Conservation (phyloP, 2,888 invertebrate species). For the Axea sp. region DNA sequence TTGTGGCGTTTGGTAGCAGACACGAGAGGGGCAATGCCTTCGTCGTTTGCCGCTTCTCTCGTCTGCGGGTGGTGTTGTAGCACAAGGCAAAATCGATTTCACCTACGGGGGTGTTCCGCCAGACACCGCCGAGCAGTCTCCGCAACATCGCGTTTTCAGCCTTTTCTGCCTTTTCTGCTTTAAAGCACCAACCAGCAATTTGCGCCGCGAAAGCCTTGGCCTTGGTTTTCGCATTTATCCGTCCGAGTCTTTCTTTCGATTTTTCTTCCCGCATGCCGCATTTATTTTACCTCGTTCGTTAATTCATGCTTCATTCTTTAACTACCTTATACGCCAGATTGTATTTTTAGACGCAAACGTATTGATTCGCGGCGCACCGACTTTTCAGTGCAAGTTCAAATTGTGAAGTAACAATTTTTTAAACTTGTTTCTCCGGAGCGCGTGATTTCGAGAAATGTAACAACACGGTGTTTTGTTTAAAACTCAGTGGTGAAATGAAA, state of each 20-base stretch:
- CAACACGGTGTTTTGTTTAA: too few relatives aligned
- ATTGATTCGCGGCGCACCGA: too few relatives aligned
- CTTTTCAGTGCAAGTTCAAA: too few relatives aligned
- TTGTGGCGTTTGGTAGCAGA: conserved; percentile 38
- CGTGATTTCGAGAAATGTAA: too few relatives aligned
- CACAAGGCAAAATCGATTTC: conserved; percentile 65
- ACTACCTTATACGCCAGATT: too few relatives aligned
- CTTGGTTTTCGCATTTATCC: conserved; percentile 44
- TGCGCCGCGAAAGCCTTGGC: conserved; percentile 35
- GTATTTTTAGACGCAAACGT: too few relatives aligned
- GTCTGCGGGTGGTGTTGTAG: conserved; percentile 55
- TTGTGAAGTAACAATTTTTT: too few relatives aligned
- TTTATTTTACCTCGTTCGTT: neutral
- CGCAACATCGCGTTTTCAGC: conserved; percentile 44
- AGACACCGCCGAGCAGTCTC: conserved; percentile 64
- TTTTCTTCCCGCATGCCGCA: too few relatives aligned
- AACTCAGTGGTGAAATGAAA: too few relatives aligned
- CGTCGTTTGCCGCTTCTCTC: conserved; percentile 64
- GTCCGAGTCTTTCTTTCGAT: neutral
- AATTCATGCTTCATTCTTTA: too few relatives aligned
- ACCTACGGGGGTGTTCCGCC: conserved; percentile 59
- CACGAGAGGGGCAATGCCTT: conserved; percentile 55
- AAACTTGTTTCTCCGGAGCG: too few relatives aligned
- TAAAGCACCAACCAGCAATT: conserved; percentile 55
- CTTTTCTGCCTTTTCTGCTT: conserved; percentile 64